A percentile compares a stretch with the other conserved stretches of the same genome.
These are phyloP conservation scores for Chaetorhynchus papuensis DNA, from an alignment of 2,113 vertebrate species.

Conservation along the genomic window DNA sequence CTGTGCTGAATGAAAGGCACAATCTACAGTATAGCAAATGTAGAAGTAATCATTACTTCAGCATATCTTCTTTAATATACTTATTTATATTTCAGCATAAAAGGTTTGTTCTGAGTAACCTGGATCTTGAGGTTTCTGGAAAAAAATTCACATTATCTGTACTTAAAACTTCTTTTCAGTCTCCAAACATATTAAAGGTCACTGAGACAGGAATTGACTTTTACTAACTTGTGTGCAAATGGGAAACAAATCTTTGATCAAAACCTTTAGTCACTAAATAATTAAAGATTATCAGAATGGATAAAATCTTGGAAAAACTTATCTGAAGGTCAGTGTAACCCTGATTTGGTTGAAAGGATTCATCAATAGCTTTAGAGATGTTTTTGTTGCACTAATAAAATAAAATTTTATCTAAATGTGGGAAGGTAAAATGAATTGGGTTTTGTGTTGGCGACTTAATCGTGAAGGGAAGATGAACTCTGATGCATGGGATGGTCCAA, in stretches of 20 bases:
- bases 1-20: not conserved
- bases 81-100: not conserved
- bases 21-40: not conserved
- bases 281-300: not conserved
- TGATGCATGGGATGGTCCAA: not conserved
- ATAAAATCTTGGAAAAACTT: not conserved
- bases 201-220: not conserved
- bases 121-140: not conserved
- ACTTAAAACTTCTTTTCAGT: not conserved
- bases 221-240: not conserved
- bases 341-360: not conserved
- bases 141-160: not conserved
- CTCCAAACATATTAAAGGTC: not conserved
- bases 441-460: not conserved
- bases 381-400: not conserved
- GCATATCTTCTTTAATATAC: not conserved
- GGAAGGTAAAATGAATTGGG: not conserved
- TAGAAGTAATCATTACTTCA: not conserved
- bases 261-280: not conserved
- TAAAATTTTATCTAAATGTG: not conserved
- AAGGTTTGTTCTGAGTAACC: not conserved
- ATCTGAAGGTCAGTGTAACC: not conserved
- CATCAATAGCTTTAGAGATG: not conserved
- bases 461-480: not conserved
- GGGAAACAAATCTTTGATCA: not conserved